Percentiles rank a stretch among this genome's conserved stretches.
phyloP scores from a whole-genome alignment of 2,113 vertebrate genomes.

The Notarius lentiginosus region DNA sequence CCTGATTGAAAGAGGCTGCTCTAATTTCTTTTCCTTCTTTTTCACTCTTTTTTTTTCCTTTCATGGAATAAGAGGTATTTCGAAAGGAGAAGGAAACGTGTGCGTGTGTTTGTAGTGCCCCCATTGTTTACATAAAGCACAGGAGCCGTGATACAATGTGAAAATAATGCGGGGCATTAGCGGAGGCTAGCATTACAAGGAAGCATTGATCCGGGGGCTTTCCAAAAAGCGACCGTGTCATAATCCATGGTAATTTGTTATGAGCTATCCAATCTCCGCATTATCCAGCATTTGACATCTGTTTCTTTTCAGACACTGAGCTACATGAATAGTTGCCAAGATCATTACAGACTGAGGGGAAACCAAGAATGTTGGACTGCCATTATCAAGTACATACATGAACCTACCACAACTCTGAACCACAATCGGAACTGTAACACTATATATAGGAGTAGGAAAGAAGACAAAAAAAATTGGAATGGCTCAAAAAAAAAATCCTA shows the following conservation, averaged over 20 bases:
- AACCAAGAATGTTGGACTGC: slow-evolving; percentile 24
- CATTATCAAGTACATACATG: background rate
- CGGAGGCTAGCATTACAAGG: slow-evolving; percentile 55
- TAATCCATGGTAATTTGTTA: slow-evolving; percentile 62
- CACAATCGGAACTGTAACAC: background rate
- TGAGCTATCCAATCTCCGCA: slow-evolving; percentile 49
- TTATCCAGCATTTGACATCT: slow-evolving; percentile 64
- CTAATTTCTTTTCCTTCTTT: slow-evolving; percentile 2
- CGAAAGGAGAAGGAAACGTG: background rate
- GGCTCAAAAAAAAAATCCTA: background rate
- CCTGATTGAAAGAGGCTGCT: slow-evolving; percentile 60
- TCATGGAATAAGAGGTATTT: slow-evolving; percentile 51
- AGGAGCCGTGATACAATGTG: slow-evolving; percentile 57
- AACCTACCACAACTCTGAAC: background rate
- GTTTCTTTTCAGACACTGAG: slow-evolving; percentile 60
- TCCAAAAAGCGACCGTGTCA: slow-evolving; percentile 54
- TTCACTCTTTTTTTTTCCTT: slow-evolving; percentile 4
- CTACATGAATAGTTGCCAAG: background rate
- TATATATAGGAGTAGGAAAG: background rate
- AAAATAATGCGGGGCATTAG: slow-evolving; percentile 62
- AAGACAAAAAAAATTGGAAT: background rate
- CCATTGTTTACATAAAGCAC: slow-evolving; percentile 51
- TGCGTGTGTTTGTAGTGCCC: slow-evolving; percentile 16
- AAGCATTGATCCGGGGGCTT: slow-evolving; percentile 52
- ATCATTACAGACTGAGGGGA: slow-evolving; percentile 42